Evolutionary conservation across 2,797 vertebrate genomes (phyloP).

Genomic region (Neomorphus geoffroyi): DNA sequence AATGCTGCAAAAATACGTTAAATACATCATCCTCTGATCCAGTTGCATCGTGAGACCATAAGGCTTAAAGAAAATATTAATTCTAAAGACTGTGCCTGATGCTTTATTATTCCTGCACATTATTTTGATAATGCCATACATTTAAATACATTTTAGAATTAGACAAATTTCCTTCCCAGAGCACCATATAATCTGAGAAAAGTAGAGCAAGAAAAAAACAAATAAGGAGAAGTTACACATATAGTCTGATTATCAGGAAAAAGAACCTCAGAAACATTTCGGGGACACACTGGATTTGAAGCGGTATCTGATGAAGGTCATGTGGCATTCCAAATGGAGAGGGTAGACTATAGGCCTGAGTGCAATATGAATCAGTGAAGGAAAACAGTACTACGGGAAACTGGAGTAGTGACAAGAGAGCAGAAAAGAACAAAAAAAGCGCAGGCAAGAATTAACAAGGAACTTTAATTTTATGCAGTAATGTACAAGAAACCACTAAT

Average conservation of each 20-base stretch:
- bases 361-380: background rate
- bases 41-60: background rate
- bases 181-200: background rate
- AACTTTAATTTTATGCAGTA: background rate
- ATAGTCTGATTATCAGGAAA: background rate
- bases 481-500: background rate
- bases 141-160: background rate
- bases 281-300: background rate
- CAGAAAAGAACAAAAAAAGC: background rate
- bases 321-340: background rate
- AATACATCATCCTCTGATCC: background rate
- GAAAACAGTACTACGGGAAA: background rate
- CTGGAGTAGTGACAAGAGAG: background rate
- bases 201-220: background rate
- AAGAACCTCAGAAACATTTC: background rate
- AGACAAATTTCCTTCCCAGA: background rate
- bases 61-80: background rate
- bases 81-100: background rate
- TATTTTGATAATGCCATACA: background rate
- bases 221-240: background rate
- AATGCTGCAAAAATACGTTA: background rate
- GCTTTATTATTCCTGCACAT: background rate
- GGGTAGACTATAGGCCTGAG: fast-evolving
- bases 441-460: background rate
- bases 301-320: background rate